Evolutionary conservation across 2,888 invertebrate genomes (phyloP).

Genomic region (Lycocerus yunnanus): DNA sequence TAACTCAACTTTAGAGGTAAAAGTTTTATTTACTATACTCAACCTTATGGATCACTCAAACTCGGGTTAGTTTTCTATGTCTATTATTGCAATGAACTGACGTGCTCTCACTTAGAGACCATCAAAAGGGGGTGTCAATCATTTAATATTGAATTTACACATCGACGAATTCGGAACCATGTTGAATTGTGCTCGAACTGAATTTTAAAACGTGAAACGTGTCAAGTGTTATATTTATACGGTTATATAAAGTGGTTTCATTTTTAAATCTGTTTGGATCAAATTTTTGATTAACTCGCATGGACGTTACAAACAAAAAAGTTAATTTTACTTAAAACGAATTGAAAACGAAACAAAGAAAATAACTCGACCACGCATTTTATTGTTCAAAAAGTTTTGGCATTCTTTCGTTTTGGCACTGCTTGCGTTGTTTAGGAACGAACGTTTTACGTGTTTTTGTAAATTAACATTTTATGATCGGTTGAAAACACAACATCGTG

Average conservation of each 20-base stretch:
- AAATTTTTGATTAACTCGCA: conserved; percentile 2
- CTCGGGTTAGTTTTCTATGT: conserved; percentile 12
- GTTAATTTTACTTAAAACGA: not conserved
- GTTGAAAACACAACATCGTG: not conserved
- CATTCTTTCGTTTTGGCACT: not conserved
- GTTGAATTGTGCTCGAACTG: conserved; percentile 43
- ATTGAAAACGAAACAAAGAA: not conserved
- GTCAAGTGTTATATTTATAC: conserved; percentile 31
- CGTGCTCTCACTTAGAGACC: conserved; percentile 39
- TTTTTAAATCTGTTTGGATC: conserved; percentile 24
- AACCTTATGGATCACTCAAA: conserved; percentile 1
- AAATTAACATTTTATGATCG: not conserved
- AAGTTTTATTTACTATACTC: not conserved
- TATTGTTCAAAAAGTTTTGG: not conserved
- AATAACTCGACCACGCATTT: not conserved
- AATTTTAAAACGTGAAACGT: conserved; percentile 41
- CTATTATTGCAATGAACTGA: conserved; percentile 23
- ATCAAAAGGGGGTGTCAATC: conserved; percentile 51
- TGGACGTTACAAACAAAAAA: not conserved
- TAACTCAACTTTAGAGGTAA: conserved; percentile 16
- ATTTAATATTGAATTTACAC: conserved; percentile 50
- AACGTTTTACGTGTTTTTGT: not conserved
- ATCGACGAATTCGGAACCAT: conserved; percentile 34
- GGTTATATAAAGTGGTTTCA: conserved; percentile 27
- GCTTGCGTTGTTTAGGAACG: not conserved